Conservation (phyloP, 2,888 invertebrate genomes). For the Laspeyria flexula region DNA sequence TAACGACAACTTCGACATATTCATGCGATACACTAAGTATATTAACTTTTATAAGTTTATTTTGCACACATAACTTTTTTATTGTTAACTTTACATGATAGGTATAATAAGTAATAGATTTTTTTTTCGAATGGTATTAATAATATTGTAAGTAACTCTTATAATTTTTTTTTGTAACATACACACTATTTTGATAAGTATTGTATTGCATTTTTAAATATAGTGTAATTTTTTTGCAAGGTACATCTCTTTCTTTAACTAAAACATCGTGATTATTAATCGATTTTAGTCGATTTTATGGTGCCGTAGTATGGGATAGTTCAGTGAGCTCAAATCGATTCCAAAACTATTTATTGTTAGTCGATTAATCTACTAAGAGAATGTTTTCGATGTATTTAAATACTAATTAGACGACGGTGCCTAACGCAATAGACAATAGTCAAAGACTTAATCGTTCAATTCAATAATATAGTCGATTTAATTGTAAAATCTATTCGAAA, state of each 20-base stretch:
- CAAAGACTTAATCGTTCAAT: neutral
- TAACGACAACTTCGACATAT: too few relatives aligned
- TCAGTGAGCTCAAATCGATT: conserved; percentile 50
- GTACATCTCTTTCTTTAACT: conserved; percentile 2
- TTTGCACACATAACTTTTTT: too few relatives aligned
- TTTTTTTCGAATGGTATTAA: too few relatives aligned
- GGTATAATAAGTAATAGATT: too few relatives aligned
- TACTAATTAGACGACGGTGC: conserved; percentile 43
- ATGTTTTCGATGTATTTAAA: conserved; percentile 48
- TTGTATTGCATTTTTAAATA: neutral
- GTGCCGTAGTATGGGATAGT: conserved; percentile 38
- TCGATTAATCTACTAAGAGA: conserved; percentile 35
- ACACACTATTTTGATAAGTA: neutral
- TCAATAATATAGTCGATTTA: neutral
- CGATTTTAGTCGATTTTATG: conserved; percentile 28
- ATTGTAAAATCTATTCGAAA: neutral
- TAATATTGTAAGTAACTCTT: too few relatives aligned
- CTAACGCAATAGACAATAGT: conserved; percentile 44
- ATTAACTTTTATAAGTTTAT: too few relatives aligned
- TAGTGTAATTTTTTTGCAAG: conserved; percentile 10
- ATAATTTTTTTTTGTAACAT: too few relatives aligned
- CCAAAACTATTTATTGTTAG: conserved; percentile 52
- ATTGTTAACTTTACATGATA: too few relatives aligned
- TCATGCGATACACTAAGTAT: too few relatives aligned
- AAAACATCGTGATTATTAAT: conserved; percentile 27